These are phyloP conservation scores for Penaeus indicus DNA, from an alignment of 1,140 invertebrate genomes.

Conservation along the genomic window DNA sequence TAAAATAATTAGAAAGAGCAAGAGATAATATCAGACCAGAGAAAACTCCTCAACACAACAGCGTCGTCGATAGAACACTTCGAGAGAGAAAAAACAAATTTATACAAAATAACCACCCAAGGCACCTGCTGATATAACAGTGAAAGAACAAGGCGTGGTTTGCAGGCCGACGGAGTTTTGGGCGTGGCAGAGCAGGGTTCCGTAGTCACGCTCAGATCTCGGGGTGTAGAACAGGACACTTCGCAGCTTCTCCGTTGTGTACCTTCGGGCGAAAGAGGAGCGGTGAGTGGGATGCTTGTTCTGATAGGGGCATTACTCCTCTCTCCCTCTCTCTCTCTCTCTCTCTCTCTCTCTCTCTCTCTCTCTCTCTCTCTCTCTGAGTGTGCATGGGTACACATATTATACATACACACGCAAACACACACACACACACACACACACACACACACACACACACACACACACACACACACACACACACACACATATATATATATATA, in stretches of 20 bases:
- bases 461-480: too few relatives aligned
- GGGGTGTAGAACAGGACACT: constrained; percentile 55
- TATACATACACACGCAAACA: too few relatives aligned
- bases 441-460: not conserved
- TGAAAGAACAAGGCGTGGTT: constrained; percentile 78
- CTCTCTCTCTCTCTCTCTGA: not conserved
- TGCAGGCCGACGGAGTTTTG: constrained; percentile 79
- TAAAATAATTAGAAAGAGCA: too few relatives aligned
- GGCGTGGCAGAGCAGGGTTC: constrained; percentile 77
- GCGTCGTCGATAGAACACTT: too few relatives aligned
- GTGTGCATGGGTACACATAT: too few relatives aligned
- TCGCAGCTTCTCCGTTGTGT: constrained; percentile 26
- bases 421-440: not conserved
- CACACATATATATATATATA: too few relatives aligned
- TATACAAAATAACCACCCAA: not conserved
- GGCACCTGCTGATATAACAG: constrained; percentile 78
- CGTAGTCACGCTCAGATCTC: constrained; percentile 75
- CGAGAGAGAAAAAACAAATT: not conserved
- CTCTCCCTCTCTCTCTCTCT: too few relatives aligned
- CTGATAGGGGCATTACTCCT: not conserved
- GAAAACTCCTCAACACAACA: too few relatives aligned
- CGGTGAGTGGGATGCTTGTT: not conserved
- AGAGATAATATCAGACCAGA: too few relatives aligned
- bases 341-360: too few relatives aligned
- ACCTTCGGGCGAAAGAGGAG: constrained; percentile 22